Evolutionary conservation across 2,888 invertebrate genomes (phyloP).

Genomic region (Hermaeophaga mercurialis): DNA sequence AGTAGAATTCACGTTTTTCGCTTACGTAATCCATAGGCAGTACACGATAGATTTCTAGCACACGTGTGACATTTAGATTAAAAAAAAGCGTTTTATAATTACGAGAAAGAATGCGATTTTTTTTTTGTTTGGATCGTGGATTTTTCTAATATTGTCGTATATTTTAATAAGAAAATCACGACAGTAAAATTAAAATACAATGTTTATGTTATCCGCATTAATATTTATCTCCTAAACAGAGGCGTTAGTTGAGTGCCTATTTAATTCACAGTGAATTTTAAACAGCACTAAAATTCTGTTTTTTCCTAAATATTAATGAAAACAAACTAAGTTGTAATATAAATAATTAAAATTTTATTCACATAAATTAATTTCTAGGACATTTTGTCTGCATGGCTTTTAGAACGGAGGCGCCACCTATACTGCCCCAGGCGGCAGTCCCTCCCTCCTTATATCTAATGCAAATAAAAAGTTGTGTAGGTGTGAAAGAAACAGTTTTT

Average conservation of each 20-base stretch:
- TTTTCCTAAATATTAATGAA: too few species aligned
- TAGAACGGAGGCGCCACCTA: background rate
- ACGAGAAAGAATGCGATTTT: constrained; percentile 30
- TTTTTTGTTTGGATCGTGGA: constrained; percentile 17
- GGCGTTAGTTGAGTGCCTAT: constrained; percentile 7
- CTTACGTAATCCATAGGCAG: constrained; percentile 43
- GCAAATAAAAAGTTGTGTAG: too few species aligned
- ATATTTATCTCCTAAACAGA: constrained; percentile 12
- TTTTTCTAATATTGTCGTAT: constrained; percentile 29
- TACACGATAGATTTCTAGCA: constrained; percentile 33
- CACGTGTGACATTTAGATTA: constrained; percentile 50
- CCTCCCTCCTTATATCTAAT: too few species aligned
- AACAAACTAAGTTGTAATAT: too few species aligned
- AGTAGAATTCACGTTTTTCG: constrained; percentile 18
- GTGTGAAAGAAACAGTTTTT: too few species aligned
- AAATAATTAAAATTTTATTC: too few species aligned
- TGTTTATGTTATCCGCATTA: constrained; percentile 21
- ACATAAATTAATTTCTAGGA: constrained; percentile 1
- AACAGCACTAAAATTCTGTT: too few species aligned
- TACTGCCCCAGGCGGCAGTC: too few species aligned
- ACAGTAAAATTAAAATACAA: constrained; percentile 25
- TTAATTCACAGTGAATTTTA: too few species aligned
- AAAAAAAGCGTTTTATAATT: constrained; percentile 19
- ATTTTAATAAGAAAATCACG: constrained; percentile 29
- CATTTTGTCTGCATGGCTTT: background rate